Conservation (phyloP, 2,113 vertebrate genomes). For the Neopipo cinnamomea region DNA sequence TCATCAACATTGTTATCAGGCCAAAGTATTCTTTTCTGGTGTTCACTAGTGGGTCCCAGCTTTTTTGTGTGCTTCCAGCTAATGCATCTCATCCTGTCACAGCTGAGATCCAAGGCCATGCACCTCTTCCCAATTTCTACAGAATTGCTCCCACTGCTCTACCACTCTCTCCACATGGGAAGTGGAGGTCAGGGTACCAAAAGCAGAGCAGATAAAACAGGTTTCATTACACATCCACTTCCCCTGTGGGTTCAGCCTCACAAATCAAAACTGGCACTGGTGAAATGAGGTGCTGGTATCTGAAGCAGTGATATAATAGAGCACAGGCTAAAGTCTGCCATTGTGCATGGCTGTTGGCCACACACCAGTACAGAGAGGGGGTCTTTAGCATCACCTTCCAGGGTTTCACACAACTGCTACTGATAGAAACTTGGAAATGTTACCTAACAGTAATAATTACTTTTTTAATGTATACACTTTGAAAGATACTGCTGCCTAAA, state of each 20-base stretch:
- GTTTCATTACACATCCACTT: neutral
- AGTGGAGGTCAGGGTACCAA: neutral
- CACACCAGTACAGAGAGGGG: neutral
- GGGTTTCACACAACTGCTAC: neutral
- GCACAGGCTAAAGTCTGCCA: rapidly evolving
- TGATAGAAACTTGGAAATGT: neutral
- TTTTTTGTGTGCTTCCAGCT: neutral
- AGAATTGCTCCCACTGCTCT: neutral
- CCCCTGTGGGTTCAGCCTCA: neutral
- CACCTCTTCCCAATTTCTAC: neutral
- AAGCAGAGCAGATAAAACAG: neutral
- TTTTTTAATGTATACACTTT: neutral
- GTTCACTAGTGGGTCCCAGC: neutral
- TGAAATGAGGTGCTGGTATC: neutral
- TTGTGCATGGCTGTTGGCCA: neutral
- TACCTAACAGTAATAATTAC: neutral
- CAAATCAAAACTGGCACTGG: neutral
- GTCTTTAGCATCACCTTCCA: neutral
- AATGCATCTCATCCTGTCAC: neutral
- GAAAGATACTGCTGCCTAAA: neutral
- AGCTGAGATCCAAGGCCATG: neutral
- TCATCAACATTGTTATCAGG: neutral
- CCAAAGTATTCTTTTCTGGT: neutral
- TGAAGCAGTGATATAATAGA: neutral
- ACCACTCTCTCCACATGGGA: neutral